Base-by-base conservation (phyloP, 2,888 invertebrate genomes). In the Plagodis pulveraria region DNA sequence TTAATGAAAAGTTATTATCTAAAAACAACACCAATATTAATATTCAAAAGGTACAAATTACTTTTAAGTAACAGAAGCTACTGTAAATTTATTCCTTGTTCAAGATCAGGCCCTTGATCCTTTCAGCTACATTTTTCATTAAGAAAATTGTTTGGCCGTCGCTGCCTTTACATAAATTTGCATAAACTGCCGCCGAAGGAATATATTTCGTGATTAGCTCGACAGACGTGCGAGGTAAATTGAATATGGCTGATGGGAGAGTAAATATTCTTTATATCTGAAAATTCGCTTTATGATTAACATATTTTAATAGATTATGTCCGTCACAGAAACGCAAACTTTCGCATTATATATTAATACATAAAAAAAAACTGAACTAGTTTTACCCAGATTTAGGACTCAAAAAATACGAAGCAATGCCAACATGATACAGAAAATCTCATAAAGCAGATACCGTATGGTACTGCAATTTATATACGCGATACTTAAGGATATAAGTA, bases 141-240 rank as follows among this genome's bases (percentile, higher is more conserved):
- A 65, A 53, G 65, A 60, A 63, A 60, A 65, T 67, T 67, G 61
- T 63, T 62, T 56, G 56, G 60, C 56, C 52, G 58, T 55, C 51
- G 58, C 59, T 52, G 36, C 47, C 58, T 65, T 64, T 40, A 56
- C 67, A 68, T 65, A 62, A 68, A 68, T 68, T 68, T 68, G 63
- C 67, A 66, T 68, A 52, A 33, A 58, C 54, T 45, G 50, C 33
- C 49, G 41, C n/a, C 33, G 22, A 40, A 43, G 41, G 58, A 59
- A 32, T 48, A 62, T 50, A 63, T 58, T 54, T 63, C 44, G 38
- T 55, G 61, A 66, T 64, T 67, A 62, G 56, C 47, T 58, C 12
- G 38, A 58, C 42, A 35, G 41, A 45, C 40, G 11, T 49, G 56
- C 53, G 12, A 50, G 49, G 35, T 52, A 57, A 48, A 48, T 50